These are phyloP conservation scores for Ictalurus furcatus DNA, from an alignment of 2,113 vertebrate genomes.

Conservation along the genomic window DNA sequence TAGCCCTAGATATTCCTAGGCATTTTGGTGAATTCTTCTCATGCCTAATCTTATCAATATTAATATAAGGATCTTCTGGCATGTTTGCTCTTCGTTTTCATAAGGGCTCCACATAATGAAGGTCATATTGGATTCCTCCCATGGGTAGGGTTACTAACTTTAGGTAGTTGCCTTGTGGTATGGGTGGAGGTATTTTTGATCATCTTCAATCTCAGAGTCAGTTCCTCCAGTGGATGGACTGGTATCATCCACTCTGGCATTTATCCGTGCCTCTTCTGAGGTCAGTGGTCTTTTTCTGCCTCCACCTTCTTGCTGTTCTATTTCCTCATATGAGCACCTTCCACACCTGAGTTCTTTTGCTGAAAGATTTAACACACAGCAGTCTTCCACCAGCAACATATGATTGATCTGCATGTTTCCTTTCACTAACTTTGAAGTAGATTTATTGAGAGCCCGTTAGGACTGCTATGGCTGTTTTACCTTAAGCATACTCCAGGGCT, in stretches of 20 bases:
- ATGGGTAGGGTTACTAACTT: background rate
- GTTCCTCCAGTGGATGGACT: background rate
- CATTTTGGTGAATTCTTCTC: background rate
- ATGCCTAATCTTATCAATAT: background rate
- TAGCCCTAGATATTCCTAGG: background rate
- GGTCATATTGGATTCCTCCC: background rate
- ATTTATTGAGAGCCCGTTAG: background rate
- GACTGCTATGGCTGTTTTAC: constrained; percentile 1
- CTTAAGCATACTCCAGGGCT: background rate
- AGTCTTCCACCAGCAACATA: background rate
- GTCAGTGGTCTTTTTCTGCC: background rate
- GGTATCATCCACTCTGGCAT: background rate
- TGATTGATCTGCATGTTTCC: background rate
- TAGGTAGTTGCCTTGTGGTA: background rate
- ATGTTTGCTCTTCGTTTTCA: background rate
- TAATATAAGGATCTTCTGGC: background rate
- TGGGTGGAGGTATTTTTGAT: background rate
- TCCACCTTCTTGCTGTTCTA: background rate
- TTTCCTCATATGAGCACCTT: background rate
- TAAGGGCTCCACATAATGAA: background rate
- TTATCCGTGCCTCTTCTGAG: background rate
- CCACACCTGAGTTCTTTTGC: background rate
- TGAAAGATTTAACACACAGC: background rate
- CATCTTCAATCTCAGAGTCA: background rate
- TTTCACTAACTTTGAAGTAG: background rate